phyloP scores from a whole-genome alignment of 2,888 invertebrate species.

The Cremastobaeus sp. region DNA sequence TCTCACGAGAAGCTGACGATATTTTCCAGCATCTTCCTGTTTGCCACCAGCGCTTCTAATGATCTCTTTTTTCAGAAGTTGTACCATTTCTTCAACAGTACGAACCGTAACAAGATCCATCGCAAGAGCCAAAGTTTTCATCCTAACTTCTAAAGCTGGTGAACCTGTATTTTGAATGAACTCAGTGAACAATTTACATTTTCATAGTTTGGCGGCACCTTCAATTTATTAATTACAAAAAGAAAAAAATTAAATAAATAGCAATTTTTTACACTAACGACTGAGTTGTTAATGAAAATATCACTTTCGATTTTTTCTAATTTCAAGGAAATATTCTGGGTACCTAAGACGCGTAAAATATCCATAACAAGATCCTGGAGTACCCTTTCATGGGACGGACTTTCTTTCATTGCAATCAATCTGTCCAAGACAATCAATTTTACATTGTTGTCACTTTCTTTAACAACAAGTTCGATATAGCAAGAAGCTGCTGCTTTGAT shows the following conservation, averaged over 20 bases:
- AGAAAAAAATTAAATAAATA: no score
- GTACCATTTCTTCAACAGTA: conserved; percentile 97
- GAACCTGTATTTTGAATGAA: no score
- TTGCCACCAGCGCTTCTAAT: conserved; percentile 93
- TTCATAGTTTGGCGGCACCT: no score
- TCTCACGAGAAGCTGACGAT: conserved; percentile 95
- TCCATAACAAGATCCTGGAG: conserved; percentile 97
- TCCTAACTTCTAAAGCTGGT: conserved; percentile 96
- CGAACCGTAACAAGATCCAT: conserved; percentile 94
- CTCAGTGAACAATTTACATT: no score
- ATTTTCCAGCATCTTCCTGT: conserved; percentile 97
- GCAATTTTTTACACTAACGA: no score
- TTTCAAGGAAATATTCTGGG: background rate
- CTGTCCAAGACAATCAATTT: conserved; percentile 98
- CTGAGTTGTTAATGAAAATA: no score
- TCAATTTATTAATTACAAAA: no score
- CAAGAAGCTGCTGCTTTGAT: conserved; percentile 98
- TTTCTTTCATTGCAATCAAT: conserved; percentile 90
- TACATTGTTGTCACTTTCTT: conserved; percentile 99
- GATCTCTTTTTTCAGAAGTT: conserved; percentile 94
- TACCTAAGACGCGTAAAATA: conserved; percentile 92
- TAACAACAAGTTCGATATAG: conserved; percentile 99
- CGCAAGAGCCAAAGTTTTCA: conserved; percentile 89
- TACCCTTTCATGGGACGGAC: conserved; percentile 90
- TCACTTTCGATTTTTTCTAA: no score